A percentile compares a stretch with the other conserved stretches of the same genome.
Conservation (phyloP, 2,797 vertebrate species). For the Aeoliscus strigatus region DNA sequence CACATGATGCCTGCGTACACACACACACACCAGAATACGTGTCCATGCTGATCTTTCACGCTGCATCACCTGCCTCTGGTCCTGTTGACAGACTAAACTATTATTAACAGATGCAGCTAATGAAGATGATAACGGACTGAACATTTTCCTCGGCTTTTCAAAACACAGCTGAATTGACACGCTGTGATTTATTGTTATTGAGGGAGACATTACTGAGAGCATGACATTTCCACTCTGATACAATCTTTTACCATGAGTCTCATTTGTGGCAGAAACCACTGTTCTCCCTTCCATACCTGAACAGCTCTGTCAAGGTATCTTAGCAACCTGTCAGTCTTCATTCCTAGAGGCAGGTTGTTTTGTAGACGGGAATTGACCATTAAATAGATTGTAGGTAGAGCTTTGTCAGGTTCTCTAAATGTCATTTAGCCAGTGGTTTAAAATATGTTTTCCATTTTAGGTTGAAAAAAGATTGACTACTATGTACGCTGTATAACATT, state of each 20-base stretch:
- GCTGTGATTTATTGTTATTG: conserved; percentile 35
- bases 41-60: conserved; percentile 1
- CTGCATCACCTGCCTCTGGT: conserved; percentile 5
- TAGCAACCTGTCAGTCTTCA: conserved; percentile 45
- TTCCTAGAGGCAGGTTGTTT: conserved; percentile 27
- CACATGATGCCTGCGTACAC: neutral
- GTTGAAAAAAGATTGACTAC: conserved; percentile 9
- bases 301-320: conserved; percentile 46
- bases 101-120: conserved; percentile 21
- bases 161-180: conserved; percentile 18
- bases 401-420: conserved; percentile 27
- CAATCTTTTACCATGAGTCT: conserved; percentile 20
- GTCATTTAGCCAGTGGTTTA: conserved; percentile 9
- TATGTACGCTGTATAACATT: conserved; percentile 12
- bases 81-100: conserved; percentile 26
- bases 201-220: conserved; percentile 42
- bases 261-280: conserved; percentile 32
- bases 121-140: conserved; percentile 8
- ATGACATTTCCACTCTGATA: conserved; percentile 36
- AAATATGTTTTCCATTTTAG: conserved; percentile 1
- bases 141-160: conserved; percentile 20
- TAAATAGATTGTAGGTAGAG: conserved; percentile 1
- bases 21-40: too few relatives aligned
- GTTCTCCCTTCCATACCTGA: conserved; percentile 18
- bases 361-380: conserved; percentile 8